Percentiles rank a stretch among this genome's conserved stretches.
These are phyloP conservation scores for Drosophila kokeensis DNA, from an alignment of 2,888 invertebrate species.

Conservation along the genomic window DNA sequence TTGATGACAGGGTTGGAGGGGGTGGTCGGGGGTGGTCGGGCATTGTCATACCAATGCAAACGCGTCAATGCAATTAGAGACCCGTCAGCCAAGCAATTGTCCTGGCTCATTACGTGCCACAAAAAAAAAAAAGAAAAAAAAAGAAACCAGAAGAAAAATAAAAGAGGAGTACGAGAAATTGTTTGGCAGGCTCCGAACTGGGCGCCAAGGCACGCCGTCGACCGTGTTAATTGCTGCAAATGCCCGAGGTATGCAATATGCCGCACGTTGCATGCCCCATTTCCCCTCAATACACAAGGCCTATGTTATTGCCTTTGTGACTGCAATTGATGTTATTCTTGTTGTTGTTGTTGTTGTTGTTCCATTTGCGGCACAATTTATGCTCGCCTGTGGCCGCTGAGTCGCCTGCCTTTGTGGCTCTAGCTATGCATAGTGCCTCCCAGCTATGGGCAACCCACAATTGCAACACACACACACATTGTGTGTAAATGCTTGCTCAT, in stretches of 20 bases:
- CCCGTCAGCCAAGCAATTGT: slow-evolving; percentile 43
- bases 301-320: slow-evolving; percentile 39
- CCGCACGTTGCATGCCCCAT: slow-evolving; percentile 23
- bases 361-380: slow-evolving; percentile 63
- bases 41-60: slow-evolving; percentile 56
- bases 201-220: slow-evolving; percentile 78
- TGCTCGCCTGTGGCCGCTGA: slow-evolving; percentile 51
- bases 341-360: slow-evolving; percentile 27
- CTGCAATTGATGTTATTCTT: slow-evolving; percentile 37
- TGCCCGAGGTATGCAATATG: slow-evolving; percentile 72
- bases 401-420: slow-evolving; percentile 7
- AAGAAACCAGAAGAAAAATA: background rate
- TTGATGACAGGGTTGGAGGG: background rate
- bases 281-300: slow-evolving; percentile 1
- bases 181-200: slow-evolving; percentile 64
- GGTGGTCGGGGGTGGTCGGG: background rate
- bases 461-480: slow-evolving; percentile 18
- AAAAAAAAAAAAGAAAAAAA: slow-evolving; percentile 39
- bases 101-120: slow-evolving; percentile 77
- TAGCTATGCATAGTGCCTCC: slow-evolving; percentile 30
- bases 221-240: slow-evolving; percentile 80
- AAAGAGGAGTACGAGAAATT: slow-evolving; percentile 1
- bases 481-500: slow-evolving; percentile 28
- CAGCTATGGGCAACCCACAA: slow-evolving; percentile 17
- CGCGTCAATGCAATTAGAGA: slow-evolving; percentile 80